phyloP scores from a whole-genome alignment of 92 coral and sea anemone species.

The Phymanthus crucifer region DNA sequence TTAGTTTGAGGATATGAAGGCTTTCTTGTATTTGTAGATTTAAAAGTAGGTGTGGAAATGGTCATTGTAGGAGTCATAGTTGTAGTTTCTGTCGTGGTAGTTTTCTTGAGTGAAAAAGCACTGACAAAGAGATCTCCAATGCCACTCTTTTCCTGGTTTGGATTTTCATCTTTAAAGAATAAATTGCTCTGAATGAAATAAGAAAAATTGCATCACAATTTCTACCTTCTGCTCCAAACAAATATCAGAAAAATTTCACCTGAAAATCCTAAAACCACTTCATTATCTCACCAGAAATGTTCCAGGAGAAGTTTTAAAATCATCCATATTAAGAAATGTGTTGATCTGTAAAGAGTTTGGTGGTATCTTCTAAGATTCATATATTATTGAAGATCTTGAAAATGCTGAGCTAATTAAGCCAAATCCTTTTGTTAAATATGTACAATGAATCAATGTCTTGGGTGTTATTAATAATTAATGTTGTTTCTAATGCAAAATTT shows the following conservation, averaged over 20 bases:
- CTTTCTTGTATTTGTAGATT: constrained; percentile 7
- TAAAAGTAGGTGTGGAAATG: constrained; percentile 2
- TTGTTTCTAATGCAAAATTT: constrained; percentile 28
- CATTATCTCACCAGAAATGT: constrained; percentile 38
- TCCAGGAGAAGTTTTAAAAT: constrained; percentile 45
- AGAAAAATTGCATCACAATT: constrained; percentile 12
- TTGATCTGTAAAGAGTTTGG: constrained; percentile 8
- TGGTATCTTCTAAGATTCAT: constrained; percentile 27
- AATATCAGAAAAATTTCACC: neutral
- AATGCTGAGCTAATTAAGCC: constrained; percentile 38
- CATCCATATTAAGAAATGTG: constrained; percentile 16
- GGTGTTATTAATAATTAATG: constrained; percentile 47
- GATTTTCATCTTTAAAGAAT: constrained; percentile 87
- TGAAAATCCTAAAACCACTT: neutral
- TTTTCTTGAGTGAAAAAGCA: constrained; percentile 52
- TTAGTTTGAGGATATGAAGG: constrained; percentile 9
- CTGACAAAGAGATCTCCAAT: constrained; percentile 75
- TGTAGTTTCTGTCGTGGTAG: constrained; percentile 40
- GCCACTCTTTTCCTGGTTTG: constrained; percentile 47
- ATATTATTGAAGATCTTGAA: constrained; percentile 24
- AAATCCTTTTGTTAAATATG: constrained; percentile 27
- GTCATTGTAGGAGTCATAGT: constrained; percentile 41
- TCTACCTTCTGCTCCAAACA: neutral
- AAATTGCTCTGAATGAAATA: constrained; percentile 64
- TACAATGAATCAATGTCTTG: constrained; percentile 24